Evolutionary conservation across 2,797 vertebrate genomes (phyloP).

Genomic region (Glossophaga mutica): DNA sequence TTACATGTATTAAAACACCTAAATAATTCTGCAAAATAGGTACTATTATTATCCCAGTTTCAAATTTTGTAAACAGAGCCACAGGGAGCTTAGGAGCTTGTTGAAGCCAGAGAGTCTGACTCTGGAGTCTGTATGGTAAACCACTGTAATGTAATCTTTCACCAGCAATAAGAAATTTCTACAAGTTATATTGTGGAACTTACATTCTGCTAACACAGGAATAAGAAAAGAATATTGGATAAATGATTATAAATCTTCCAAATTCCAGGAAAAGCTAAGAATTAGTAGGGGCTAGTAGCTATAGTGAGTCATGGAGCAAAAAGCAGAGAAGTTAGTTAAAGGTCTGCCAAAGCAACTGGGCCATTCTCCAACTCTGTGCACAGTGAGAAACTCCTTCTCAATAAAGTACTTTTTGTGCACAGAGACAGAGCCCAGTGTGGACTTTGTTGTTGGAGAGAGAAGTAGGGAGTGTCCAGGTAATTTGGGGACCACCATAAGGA

Average conservation of each 20-base stretch:
- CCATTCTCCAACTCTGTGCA: slow-evolving; percentile 30
- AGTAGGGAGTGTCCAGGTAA: not conserved
- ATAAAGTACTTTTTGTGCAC: slow-evolving; percentile 22
- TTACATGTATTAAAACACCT: not conserved
- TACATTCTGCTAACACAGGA: not conserved
- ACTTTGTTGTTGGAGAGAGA: not conserved
- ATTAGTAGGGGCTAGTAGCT: not conserved
- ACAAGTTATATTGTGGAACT: not conserved
- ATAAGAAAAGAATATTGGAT: not conserved
- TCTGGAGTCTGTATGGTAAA: not conserved
- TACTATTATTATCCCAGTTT: not conserved
- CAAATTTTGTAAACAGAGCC: not conserved
- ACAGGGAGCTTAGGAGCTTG: not conserved
- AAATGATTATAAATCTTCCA: slow-evolving; percentile 23
- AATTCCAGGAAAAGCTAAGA: slow-evolving; percentile 8
- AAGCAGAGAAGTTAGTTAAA: slow-evolving; percentile 11
- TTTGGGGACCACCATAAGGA: not conserved
- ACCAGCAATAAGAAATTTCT: slow-evolving; percentile 21
- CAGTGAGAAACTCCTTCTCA: slow-evolving; percentile 44
- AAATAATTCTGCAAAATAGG: not conserved
- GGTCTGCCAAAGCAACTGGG: slow-evolving; percentile 17
- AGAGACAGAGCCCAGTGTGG: not conserved
- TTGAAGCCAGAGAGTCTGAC: not conserved
- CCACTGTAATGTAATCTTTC: not conserved
- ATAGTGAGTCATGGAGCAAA: slow-evolving; percentile 22